These are phyloP conservation scores for Hypsibius dujardini DNA, from an alignment of 1,140 invertebrate species.

Conservation along the genomic window DNA sequence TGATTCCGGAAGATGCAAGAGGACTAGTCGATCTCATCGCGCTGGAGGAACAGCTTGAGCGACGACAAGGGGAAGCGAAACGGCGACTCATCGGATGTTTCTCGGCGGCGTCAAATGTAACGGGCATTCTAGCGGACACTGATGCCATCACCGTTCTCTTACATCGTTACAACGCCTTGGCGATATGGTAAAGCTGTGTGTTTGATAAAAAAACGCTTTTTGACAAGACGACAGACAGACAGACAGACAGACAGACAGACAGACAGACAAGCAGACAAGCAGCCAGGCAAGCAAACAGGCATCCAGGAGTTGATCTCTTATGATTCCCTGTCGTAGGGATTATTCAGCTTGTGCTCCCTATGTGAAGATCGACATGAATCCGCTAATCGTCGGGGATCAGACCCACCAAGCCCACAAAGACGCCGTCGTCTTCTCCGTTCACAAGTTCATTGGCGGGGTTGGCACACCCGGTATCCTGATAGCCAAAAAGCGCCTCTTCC, in stretches of 20 bases:
- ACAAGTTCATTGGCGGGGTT: conserved; percentile 75
- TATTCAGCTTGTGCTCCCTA: conserved; percentile 69
- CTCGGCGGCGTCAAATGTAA: conserved; percentile 67
- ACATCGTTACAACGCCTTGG: conserved; percentile 59
- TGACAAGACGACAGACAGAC: no score
- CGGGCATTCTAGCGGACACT: conserved; percentile 67
- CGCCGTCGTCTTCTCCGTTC: conserved; percentile 70
- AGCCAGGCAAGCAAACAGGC: no score
- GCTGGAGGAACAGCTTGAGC: conserved; percentile 50
- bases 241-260: no score
- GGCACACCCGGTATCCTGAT: conserved; percentile 57
- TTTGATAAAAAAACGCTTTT: no score
- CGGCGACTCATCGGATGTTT: conserved; percentile 63
- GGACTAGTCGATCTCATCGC: conserved; percentile 59
- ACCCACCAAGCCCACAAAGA: conserved; percentile 56
- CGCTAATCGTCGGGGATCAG: conserved; percentile 43
- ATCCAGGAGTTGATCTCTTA: no score
- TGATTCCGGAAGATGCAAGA: conserved; percentile 54
- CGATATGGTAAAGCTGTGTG: conserved; percentile 51
- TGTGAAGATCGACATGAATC: conserved; percentile 67
- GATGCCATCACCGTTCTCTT: conserved; percentile 58
- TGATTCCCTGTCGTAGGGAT: conserved; percentile 38
- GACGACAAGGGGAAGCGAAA: conserved; percentile 24
- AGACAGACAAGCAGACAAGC: no score
- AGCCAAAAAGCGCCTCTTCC: conserved; percentile 47